Percentiles rank a stretch among this genome's conserved stretches.
These are phyloP conservation scores for Salarias fasciatus DNA, from an alignment of 2,797 vertebrate genomes.

Conservation along the genomic window DNA sequence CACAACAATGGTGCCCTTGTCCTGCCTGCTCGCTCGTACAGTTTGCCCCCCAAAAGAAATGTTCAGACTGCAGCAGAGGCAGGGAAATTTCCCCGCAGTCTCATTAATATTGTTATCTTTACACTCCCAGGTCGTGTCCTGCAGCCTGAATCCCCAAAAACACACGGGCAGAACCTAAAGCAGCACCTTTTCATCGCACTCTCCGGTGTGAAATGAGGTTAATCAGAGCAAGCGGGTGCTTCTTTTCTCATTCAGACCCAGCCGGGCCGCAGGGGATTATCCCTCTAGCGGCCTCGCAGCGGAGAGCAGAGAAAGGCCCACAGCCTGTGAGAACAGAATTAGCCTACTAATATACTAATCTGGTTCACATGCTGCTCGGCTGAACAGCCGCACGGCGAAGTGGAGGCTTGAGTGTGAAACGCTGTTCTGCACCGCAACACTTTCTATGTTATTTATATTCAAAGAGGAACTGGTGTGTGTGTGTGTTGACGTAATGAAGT, in stretches of 20 bases:
- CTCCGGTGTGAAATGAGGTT: slow-evolving; percentile 15
- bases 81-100: background rate
- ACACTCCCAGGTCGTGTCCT: too few relatives aligned
- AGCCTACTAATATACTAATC: slow-evolving; percentile 73
- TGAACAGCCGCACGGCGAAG: slow-evolving; percentile 25
- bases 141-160: slow-evolving; percentile 1
- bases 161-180: background rate
- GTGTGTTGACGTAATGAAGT: background rate
- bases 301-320: slow-evolving; percentile 42
- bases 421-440: background rate
- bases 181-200: slow-evolving; percentile 5
- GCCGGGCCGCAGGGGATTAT: slow-evolving; percentile 48
- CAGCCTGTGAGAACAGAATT: slow-evolving; percentile 63
- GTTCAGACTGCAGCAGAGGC: slow-evolving; percentile 20
- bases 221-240: slow-evolving; percentile 18
- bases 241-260: slow-evolving; percentile 25
- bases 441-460: slow-evolving; percentile 22
- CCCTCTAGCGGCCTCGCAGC: slow-evolving; percentile 32
- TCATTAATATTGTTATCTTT: background rate
- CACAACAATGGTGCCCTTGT: slow-evolving; percentile 63
- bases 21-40: slow-evolving; percentile 23
- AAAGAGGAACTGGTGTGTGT: slow-evolving; percentile 14
- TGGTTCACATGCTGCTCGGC: slow-evolving; percentile 59
- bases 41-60: slow-evolving; percentile 21
- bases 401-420: slow-evolving; percentile 8